These are phyloP conservation scores for Tenualosa ilisha DNA, from an alignment of 2,797 vertebrate species.

Conservation along the genomic window DNA sequence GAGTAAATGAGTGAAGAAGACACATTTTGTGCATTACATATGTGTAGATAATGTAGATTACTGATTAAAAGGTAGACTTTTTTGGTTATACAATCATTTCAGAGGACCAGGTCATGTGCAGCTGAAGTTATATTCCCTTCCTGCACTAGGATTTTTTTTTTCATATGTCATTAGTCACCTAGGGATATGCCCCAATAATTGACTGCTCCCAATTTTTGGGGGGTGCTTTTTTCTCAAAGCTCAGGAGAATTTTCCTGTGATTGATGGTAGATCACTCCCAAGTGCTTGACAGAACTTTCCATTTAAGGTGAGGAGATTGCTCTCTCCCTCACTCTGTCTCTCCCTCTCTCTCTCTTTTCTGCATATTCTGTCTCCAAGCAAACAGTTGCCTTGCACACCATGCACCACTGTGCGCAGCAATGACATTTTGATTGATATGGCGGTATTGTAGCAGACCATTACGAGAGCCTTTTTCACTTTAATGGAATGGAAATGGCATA, in stretches of 20 bases:
- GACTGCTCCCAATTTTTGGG: slow-evolving; percentile 79
- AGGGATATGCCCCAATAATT: slow-evolving; percentile 85
- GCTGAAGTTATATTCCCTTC: not conserved
- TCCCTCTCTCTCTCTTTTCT: slow-evolving; percentile 64
- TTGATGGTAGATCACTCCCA: slow-evolving; percentile 92
- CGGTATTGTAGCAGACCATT: slow-evolving; percentile 68
- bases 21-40: not conserved
- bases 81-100: not conserved
- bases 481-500: slow-evolving; percentile 63
- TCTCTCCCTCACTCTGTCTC: slow-evolving; percentile 55
- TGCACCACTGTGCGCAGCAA: slow-evolving; percentile 68
- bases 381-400: slow-evolving; percentile 58
- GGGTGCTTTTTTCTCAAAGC: slow-evolving; percentile 55
- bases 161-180: slow-evolving; percentile 88
- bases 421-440: slow-evolving; percentile 75
- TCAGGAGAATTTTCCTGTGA: slow-evolving; percentile 87
- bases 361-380: slow-evolving; percentile 77
- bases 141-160: slow-evolving; percentile 59
- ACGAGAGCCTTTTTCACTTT: slow-evolving; percentile 61
- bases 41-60: too few relatives aligned
- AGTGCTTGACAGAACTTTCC: slow-evolving; percentile 90
- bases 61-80: not conserved
- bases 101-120: not conserved
- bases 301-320: slow-evolving; percentile 89
- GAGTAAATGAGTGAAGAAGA: not conserved